Base-by-base conservation (phyloP, 23 tunicate genomes). In the Corella eumyota region DNA sequence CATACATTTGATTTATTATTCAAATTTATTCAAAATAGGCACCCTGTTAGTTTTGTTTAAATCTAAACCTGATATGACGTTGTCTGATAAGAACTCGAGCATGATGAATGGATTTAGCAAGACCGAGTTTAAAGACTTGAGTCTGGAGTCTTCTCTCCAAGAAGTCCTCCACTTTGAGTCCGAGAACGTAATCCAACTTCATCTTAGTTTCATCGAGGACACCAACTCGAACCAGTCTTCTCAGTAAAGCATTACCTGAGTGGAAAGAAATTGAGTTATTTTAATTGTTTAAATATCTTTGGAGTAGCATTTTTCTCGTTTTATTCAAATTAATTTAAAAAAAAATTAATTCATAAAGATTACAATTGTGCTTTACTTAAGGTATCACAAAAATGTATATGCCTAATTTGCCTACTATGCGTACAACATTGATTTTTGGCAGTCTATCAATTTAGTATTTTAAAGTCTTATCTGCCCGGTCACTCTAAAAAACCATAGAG, bases 131-230 rank as follows among this genome's bases (percentile, higher is more conserved):
- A 57, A 82, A 92, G 27, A 92, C 98, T 76, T 92, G 98, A 15
- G 92, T 92, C 63, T 92, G 98, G 32, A 92, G 80, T 30, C 98
- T 71, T 9, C 98, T 66, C 58, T 92, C 98, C 73, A 92, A 35
- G 54, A 92, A 82, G 50, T 92, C 98, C 66, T 81, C 92, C 25
- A 81, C 63, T 75, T 92, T 92, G 32, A 92, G 76, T 56, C 92
- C 98, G 50, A 92, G 68, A 20, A 92, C 98, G 64, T 75, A 82
- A 92, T 92, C 98, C 72, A 92, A 93, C 50, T 92, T 92, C 92
- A 92, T 92, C 58, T 83, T 92, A 50, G 76, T 36, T 36, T 82
- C 92, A 31, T 71, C 85, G 59, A 82, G 50, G 27, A 92, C 92
- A 13, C 98, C 98, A 53, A 92, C 66, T 0, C 98, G 61, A n/a